Conservation (phyloP, 1,140 invertebrate genomes). For the Aradophagus sp. region DNA sequence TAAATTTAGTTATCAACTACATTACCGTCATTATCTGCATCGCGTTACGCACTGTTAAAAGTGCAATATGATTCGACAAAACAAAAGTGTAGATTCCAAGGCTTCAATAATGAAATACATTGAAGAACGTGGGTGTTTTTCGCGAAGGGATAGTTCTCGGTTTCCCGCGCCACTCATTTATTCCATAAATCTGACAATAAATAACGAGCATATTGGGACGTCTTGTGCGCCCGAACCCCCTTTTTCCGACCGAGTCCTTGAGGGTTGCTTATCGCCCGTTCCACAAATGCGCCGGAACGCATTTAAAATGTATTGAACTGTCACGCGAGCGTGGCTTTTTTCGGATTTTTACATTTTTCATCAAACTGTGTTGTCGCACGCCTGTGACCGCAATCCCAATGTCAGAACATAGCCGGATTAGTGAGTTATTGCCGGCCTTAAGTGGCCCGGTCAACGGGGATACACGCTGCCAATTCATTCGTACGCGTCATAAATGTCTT, state of each 20-base stretch:
- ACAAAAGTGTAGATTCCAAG: conserved; percentile 36
- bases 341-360: conserved; percentile 74
- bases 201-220: conserved; percentile 72
- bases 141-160: conserved; percentile 47
- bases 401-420: conserved; percentile 63
- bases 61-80: conserved; percentile 7
- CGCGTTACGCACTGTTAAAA: conserved; percentile 16
- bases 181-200: conserved; percentile 76
- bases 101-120: conserved; percentile 63
- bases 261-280: conserved; percentile 67
- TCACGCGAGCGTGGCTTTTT: conserved; percentile 69
- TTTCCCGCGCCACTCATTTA: conserved; percentile 69
- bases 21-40: conserved; percentile 18
- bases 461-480: conserved; percentile 20
- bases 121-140: conserved; percentile 43
- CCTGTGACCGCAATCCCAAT: conserved; percentile 31
- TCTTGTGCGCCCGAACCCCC: conserved; percentile 45
- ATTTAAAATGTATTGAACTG: conserved; percentile 77
- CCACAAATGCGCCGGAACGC: conserved; percentile 73
- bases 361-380: conserved; percentile 57
- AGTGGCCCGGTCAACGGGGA: conserved; percentile 69
- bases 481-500: conserved; percentile 17
- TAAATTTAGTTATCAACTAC: neutral
- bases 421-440: conserved; percentile 70
- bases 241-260: conserved; percentile 50